Evolutionary conservation across 1,140 invertebrate genomes (phyloP).

Genomic region (Lithobius niger): DNA sequence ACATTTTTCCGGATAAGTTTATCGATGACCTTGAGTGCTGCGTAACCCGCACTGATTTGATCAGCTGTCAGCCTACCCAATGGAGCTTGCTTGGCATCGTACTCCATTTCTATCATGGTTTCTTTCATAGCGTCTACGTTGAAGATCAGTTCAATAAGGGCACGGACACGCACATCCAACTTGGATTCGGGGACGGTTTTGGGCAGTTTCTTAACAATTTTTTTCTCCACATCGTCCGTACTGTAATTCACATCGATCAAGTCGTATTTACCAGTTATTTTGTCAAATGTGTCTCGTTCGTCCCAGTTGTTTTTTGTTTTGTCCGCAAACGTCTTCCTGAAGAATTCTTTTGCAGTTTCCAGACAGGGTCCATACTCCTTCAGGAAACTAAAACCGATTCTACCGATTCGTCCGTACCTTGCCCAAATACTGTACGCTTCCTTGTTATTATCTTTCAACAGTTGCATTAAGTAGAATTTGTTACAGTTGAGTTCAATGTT

Average conservation of each 20-base stretch:
- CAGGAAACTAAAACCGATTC: conserved; percentile 35
- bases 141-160: conserved; percentile 41
- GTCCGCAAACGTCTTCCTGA: conserved; percentile 39
- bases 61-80: conserved; percentile 38
- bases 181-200: conserved; percentile 17
- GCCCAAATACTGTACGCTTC: conserved; percentile 36
- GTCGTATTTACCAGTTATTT: conserved; percentile 38
- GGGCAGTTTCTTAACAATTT: conserved; percentile 13
- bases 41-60: conserved; percentile 42
- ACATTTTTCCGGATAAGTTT: conserved; percentile 22
- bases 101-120: conserved; percentile 37
- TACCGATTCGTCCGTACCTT: conserved; percentile 42
- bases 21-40: conserved; percentile 37
- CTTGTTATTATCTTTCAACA: conserved; percentile 34
- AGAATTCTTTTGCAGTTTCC: conserved; percentile 32
- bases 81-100: conserved; percentile 28
- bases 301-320: conserved; percentile 43
- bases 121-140: conserved; percentile 42
- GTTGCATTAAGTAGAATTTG: conserved; percentile 42
- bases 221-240: conserved; percentile 7
- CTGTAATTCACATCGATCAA: conserved; percentile 17
- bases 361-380: conserved; percentile 30
- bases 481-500: conserved; percentile 43
- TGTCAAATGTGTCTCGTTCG: conserved; percentile 32
- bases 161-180: conserved; percentile 30